These are phyloP conservation scores for Distichodus sexfasciatus DNA, from an alignment of 2,797 vertebrate genomes.

Conservation along the genomic window DNA sequence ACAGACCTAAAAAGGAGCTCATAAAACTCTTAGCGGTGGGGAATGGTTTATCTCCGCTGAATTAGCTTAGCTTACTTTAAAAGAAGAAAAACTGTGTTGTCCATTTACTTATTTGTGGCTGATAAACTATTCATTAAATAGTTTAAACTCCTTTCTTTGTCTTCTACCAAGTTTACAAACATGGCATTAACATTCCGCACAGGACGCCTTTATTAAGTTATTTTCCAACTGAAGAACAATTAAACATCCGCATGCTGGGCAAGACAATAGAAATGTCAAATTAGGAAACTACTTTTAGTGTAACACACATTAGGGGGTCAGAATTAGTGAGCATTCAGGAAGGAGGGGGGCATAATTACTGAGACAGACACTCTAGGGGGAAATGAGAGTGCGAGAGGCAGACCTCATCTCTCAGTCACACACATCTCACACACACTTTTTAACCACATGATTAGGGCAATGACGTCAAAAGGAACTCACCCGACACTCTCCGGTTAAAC, in stretches of 20 bases:
- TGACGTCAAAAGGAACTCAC: slow-evolving; percentile 78
- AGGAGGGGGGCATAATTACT: slow-evolving; percentile 30
- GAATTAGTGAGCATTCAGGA: slow-evolving; percentile 2
- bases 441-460: slow-evolving; percentile 52
- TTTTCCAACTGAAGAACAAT: neutral
- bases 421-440: slow-evolving; percentile 48
- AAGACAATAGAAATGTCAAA: slow-evolving; percentile 3
- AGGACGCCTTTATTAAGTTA: neutral
- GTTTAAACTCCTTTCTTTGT: neutral
- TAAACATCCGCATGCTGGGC: neutral
- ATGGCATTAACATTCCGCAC: slow-evolving; percentile 15
- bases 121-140: neutral
- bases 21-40: neutral
- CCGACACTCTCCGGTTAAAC: slow-evolving; percentile 95
- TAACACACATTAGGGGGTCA: slow-evolving; percentile 9
- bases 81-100: neutral
- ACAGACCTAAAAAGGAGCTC: neutral
- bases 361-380: slow-evolving; percentile 36
- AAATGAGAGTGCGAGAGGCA: slow-evolving; percentile 41
- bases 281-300: slow-evolving; percentile 7
- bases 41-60: neutral
- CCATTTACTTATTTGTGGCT: no score
- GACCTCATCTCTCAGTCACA: slow-evolving; percentile 33
- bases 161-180: slow-evolving; percentile 11
- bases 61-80: neutral